phyloP scores from a whole-genome alignment of 2,888 invertebrate species.

The Scaptomyza flava region DNA sequence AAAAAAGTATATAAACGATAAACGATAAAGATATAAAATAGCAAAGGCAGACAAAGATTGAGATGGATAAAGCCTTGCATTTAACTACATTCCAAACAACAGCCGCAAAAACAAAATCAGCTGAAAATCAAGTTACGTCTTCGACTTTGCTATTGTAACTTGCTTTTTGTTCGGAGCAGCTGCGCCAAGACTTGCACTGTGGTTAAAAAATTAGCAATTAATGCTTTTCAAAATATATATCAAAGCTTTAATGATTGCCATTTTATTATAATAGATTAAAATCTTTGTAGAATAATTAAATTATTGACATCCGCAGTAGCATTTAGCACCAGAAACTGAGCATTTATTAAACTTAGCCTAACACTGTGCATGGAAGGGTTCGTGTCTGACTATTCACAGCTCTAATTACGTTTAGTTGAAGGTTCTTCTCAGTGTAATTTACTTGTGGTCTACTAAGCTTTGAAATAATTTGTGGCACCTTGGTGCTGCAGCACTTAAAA shows the following conservation, averaged over 20 bases:
- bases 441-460: conserved; percentile 16
- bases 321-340: no score
- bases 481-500: conserved; percentile 11
- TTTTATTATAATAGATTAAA: neutral
- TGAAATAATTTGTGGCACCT: conserved; percentile 32
- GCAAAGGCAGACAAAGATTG: conserved; percentile 28
- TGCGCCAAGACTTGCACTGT: conserved; percentile 15
- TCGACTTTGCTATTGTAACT: conserved; percentile 15
- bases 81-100: conserved; percentile 32
- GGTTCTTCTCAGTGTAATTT: conserved; percentile 32
- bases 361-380: conserved; percentile 14
- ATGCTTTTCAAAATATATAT: no score
- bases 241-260: neutral
- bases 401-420: conserved; percentile 41
- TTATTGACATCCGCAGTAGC: no score
- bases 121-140: conserved; percentile 30
- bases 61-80: conserved; percentile 41
- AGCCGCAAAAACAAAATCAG: neutral
- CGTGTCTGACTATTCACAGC: conserved; percentile 13
- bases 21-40: conserved; percentile 41
- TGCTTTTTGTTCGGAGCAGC: conserved; percentile 21
- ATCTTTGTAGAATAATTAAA: no score
- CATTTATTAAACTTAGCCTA: no score
- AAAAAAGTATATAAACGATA: conserved; percentile 9
- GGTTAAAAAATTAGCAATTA: neutral